Percentiles rank a stretch among this genome's conserved stretches.
These are phyloP conservation scores for Diuraphis noxia DNA, from an alignment of 1,140 invertebrate genomes.

Conservation along the genomic window DNA sequence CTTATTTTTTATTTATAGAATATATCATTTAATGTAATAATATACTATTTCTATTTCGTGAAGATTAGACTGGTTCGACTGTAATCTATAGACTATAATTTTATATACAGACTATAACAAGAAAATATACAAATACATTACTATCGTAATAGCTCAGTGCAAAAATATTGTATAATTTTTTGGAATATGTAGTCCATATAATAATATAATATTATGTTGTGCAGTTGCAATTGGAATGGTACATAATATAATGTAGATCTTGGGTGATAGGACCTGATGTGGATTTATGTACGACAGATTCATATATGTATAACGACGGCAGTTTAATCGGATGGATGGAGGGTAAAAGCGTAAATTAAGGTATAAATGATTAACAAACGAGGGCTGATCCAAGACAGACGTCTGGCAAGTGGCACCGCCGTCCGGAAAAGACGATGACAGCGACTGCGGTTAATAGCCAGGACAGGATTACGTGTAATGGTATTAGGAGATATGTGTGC, in stretches of 20 bases:
- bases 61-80: too few relatives aligned
- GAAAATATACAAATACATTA: too few relatives aligned
- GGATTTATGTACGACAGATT: not conserved
- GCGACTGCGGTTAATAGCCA: not conserved
- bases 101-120: too few relatives aligned
- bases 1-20: too few relatives aligned
- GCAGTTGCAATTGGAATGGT: not conserved
- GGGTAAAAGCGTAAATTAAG: not conserved
- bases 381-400: slow-evolving; percentile 14
- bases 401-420: not conserved
- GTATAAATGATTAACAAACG: slow-evolving; percentile 28
- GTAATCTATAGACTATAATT: too few relatives aligned
- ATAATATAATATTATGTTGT: too few relatives aligned
- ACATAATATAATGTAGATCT: not conserved
- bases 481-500: not conserved
- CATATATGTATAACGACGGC: not conserved
- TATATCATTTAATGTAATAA: too few relatives aligned
- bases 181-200: not conserved
- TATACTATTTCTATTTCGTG: too few relatives aligned
- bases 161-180: too few relatives aligned
- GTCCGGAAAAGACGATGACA: slow-evolving; percentile 6
- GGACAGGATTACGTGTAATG: not conserved
- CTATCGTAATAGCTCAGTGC: too few relatives aligned
- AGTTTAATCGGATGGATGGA: not conserved
- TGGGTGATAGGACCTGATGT: too few relatives aligned